Percentiles rank a stretch among this genome's conserved stretches.
Evolutionary conservation across 1,140 invertebrate species (phyloP).

Genomic region (Pseudomyrmex pallidus): DNA sequence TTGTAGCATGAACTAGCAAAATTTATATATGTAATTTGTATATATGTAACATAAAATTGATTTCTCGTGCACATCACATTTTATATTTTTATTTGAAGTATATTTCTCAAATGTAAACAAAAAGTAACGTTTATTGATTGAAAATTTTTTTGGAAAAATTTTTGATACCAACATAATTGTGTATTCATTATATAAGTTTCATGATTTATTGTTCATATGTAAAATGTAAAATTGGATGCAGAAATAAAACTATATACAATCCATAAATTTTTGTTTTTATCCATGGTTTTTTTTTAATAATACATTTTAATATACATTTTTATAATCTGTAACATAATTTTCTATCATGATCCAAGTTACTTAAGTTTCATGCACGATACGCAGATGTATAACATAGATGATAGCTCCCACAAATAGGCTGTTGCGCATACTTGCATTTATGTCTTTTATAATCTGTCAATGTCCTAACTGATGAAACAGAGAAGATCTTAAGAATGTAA

Average conservation of each 20-base stretch:
- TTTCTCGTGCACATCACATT: no score
- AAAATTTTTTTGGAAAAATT: no score
- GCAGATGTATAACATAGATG: slow-evolving; percentile 41
- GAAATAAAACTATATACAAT: slow-evolving; percentile 45
- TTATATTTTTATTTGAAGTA: no score
- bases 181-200: not conserved
- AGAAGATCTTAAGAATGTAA: slow-evolving; percentile 88
- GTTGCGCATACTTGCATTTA: slow-evolving; percentile 38
- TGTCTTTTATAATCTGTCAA: slow-evolving; percentile 47
- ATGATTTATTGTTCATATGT: not conserved
- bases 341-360: slow-evolving; percentile 24
- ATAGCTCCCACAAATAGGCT: slow-evolving; percentile 47
- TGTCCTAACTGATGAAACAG: slow-evolving; percentile 48
- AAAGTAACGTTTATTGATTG: no score
- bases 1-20: no score
- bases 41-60: no score
- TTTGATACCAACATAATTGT: no score
- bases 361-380: slow-evolving; percentile 24
- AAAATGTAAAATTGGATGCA: slow-evolving; percentile 17
- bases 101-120: no score
- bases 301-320: slow-evolving; percentile 17
- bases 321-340: slow-evolving; percentile 33
- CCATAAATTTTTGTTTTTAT: slow-evolving; percentile 65
- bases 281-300: slow-evolving; percentile 42
- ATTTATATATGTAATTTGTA: no score